A percentile compares a stretch with the other conserved stretches of the same genome.
Evolutionary conservation across 2,888 invertebrate species (phyloP).

Genomic region (Falcaria lacertinaria): DNA sequence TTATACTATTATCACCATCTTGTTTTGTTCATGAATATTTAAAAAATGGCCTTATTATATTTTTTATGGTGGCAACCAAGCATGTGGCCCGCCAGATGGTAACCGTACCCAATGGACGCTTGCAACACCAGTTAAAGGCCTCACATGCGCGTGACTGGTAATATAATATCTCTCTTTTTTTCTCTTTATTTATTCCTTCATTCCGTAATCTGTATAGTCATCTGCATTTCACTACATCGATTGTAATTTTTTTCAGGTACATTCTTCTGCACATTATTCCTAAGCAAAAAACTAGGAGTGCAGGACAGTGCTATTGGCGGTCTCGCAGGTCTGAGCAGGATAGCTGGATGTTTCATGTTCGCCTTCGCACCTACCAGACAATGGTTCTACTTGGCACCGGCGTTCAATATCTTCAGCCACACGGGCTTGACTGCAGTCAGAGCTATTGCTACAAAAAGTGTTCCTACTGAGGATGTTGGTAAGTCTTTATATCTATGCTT

Average conservation of each 20-base stretch:
- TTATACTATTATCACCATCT: no score
- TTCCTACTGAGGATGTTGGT: conserved; percentile 78
- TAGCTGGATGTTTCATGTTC: conserved; percentile 72
- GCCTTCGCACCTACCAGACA: conserved; percentile 65
- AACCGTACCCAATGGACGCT: no score
- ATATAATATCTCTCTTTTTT: no score
- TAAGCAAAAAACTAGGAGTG: conserved; percentile 61
- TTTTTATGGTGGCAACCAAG: no score
- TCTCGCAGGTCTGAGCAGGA: conserved; percentile 74
- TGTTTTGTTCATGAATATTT: no score
- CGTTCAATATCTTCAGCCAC: conserved; percentile 76
- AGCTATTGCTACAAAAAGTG: conserved; percentile 78
- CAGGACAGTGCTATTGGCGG: conserved; percentile 72
- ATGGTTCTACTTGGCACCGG: conserved; percentile 72
- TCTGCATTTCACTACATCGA: neutral
- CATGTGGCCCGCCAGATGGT: no score
- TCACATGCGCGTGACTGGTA: no score
- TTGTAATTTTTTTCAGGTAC: conserved; percentile 50
- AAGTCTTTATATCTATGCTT: no score
- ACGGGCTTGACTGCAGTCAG: conserved; percentile 78
- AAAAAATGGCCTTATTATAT: no score
- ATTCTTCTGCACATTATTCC: conserved; percentile 65
- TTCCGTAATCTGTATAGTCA: no score
- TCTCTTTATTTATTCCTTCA: no score
- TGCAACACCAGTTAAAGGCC: no score